Evolutionary conservation across 2,888 invertebrate species (phyloP).

Genomic region (Orgyia antiqua): DNA sequence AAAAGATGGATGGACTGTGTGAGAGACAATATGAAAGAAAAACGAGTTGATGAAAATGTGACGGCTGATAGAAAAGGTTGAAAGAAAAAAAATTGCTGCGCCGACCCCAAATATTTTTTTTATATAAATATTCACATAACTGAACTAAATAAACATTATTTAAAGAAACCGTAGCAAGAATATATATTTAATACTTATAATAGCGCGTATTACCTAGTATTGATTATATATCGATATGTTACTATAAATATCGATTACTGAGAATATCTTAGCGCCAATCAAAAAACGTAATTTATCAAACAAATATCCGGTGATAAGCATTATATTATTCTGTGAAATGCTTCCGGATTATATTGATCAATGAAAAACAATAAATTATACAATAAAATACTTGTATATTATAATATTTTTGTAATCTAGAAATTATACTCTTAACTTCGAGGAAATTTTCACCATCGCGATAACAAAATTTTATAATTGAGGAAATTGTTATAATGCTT

Average conservation of each 20-base stretch:
- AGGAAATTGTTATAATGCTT: conserved; percentile 1
- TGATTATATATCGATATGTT: neutral
- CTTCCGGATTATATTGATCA: neutral
- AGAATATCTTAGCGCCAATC: neutral
- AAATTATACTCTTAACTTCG: neutral
- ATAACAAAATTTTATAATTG: neutral
- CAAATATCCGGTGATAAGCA: neutral
- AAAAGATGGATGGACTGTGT: too few relatives aligned
- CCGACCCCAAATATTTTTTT: too few relatives aligned
- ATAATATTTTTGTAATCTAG: neutral
- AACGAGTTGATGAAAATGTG: too few relatives aligned
- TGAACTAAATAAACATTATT: too few relatives aligned
- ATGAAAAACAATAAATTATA: neutral
- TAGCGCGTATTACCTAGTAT: too few relatives aligned
- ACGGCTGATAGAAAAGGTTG: too few relatives aligned
- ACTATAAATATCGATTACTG: neutral
- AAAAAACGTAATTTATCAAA: neutral
- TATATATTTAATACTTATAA: too few relatives aligned
- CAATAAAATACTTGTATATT: neutral
- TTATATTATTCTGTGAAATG: neutral
- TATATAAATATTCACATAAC: too few relatives aligned
- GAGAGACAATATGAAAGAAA: too few relatives aligned
- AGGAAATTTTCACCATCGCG: neutral
- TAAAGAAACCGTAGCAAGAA: too few relatives aligned
- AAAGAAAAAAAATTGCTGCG: too few relatives aligned